Evolutionary conservation across 2,888 invertebrate species (phyloP).

Genomic region (Melanargia galathea): DNA sequence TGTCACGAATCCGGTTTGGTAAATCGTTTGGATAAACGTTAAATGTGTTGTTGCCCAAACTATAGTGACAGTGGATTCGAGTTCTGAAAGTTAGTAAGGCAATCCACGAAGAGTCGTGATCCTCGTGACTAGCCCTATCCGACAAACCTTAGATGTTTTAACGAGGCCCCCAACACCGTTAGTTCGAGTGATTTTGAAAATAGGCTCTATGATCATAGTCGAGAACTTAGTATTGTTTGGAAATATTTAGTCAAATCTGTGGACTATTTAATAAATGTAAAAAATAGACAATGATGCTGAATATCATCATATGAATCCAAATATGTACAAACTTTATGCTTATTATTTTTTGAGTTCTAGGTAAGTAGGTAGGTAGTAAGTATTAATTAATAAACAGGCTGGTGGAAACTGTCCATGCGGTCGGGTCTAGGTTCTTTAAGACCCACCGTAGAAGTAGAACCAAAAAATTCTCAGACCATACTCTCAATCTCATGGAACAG

Average conservation of each 20-base stretch:
- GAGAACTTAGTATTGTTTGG: conserved; percentile 8
- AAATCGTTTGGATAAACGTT: conserved; percentile 19
- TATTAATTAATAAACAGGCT: no score
- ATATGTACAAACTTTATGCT: no score
- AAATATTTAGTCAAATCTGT: background rate
- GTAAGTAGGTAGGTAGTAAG: no score
- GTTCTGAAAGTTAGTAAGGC: conserved; percentile 37
- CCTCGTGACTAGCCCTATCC: conserved; percentile 50
- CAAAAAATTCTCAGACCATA: no score
- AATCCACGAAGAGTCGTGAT: conserved; percentile 50
- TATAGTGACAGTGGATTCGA: conserved; percentile 24
- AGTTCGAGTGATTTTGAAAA: conserved; percentile 28
- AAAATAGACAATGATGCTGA: background rate
- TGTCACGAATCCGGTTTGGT: conserved; percentile 10
- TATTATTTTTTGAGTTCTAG: no score
- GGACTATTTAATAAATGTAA: background rate
- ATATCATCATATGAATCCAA: background rate
- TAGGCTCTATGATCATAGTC: conserved; percentile 24
- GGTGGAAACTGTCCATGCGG: no score
- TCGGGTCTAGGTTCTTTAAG: no score
- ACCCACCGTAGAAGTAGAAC: no score
- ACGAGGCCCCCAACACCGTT: conserved; percentile 38
- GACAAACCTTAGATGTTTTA: conserved; percentile 45
- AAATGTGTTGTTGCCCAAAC: conserved; percentile 21
- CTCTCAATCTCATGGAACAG: no score